phyloP scores from a whole-genome alignment of 1,140 invertebrate species.

The Penaeus vannamei region DNA sequence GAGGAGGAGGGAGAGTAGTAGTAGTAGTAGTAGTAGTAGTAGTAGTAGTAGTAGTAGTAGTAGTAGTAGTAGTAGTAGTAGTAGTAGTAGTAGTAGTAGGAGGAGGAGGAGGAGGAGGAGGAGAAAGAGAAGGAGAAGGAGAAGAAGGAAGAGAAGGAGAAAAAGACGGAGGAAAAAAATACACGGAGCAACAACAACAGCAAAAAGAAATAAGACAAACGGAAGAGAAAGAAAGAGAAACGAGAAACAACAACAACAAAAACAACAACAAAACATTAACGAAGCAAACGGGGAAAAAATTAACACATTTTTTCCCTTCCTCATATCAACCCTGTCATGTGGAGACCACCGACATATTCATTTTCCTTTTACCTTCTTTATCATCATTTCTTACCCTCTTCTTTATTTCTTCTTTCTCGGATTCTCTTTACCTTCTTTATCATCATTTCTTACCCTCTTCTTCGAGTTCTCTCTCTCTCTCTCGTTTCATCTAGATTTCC shows the following conservation, averaged over 20 bases:
- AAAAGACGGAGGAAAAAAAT: neutral
- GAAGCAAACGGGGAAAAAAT: too few species aligned
- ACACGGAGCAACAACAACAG: too few species aligned
- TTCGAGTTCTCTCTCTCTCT: conserved; percentile 40
- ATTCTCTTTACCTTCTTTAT: neutral
- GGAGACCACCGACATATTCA: too few species aligned
- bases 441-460: conserved; percentile 4
- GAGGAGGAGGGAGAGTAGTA: neutral
- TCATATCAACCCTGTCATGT: too few species aligned
- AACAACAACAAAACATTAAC: too few species aligned
- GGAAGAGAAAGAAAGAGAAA: too few species aligned
- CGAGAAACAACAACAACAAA: too few species aligned
- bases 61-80: neutral
- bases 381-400: neutral
- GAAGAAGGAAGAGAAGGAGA: neutral
- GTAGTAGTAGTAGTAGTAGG: neutral
- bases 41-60: neutral
- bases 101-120: neutral
- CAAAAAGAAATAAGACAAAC: too few species aligned
- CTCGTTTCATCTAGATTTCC: neutral
- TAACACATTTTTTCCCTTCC: too few species aligned
- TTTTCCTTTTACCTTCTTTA: neutral
- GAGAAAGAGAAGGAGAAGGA: neutral
- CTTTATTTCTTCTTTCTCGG: too few species aligned
- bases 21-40: neutral